Base-by-base conservation (phyloP, 2,797 vertebrate species). In the Cyclopterus lumpus region DNA sequence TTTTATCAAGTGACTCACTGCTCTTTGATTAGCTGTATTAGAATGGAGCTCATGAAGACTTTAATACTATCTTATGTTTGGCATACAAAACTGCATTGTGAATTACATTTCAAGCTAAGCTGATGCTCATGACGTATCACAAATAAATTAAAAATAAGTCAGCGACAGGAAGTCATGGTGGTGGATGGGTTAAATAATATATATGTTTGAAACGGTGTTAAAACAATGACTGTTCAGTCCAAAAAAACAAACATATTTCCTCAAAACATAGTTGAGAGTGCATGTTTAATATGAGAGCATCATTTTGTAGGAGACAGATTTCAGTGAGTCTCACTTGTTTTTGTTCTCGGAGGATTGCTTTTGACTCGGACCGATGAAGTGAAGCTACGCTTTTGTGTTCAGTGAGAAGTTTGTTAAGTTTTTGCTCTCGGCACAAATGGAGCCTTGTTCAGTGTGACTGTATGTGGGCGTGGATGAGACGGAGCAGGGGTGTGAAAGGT, bases 401-500 rank as follows among this genome's bases (percentile, higher is more conserved):
- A 40, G 6, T 38, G 46, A 61, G 6, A 12, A 24, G 22, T 34
- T 46, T 48, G 1, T 38, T 57, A 16, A 1, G 8, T 40, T 26
- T 63, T 51, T 36, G 46, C 24, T 20, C n/a, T 2, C 5, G 3
- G 24, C 12, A 0, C 22, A 9, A 22, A 1, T 40, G 0, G 1
- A 68, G 24, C 6, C 24, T 14, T 30, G 8, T 26, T 26, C 30
- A 53, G 42, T 58, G n/a, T 57, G 73, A 8, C 11, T 67, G 24
- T n/a, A 8, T 55, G 24, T 6, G 53, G 38, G 8, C 4, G 34
- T 32, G 24, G 3, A 5, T 3, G 49, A 62, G 10, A 42, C 3
- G 0, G 49, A 32, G 54, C 48, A 54, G 34, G 55, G 54, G n/a
- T 65, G 28, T 20, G 18, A 83, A 86, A 86, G 72, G 79, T 87